phyloP scores from a whole-genome alignment of 2,888 invertebrate species.

The Hydropsyche betteni region DNA sequence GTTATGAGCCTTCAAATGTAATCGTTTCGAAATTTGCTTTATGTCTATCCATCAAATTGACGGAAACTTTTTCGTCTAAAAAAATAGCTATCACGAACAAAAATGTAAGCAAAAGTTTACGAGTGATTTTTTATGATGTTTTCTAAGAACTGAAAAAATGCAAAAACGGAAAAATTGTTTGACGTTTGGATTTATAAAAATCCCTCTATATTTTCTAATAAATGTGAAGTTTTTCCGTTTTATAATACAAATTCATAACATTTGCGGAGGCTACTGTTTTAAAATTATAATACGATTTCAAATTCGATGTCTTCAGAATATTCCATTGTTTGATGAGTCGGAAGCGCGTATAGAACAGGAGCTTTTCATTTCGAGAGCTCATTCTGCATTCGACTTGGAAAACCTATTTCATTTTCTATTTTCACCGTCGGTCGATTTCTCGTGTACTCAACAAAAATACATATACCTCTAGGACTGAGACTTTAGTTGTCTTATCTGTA shows the following conservation, averaged over 20 bases:
- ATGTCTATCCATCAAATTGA: conserved; percentile 15
- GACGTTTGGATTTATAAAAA: conserved; percentile 16
- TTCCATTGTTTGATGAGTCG: conserved; percentile 23
- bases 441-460: conserved; percentile 12
- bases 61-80: conserved; percentile 8
- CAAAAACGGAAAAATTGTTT: conserved; percentile 24
- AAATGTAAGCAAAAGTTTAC: conserved; percentile 21
- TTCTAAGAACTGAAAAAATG: background rate
- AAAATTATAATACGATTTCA: conserved; percentile 23
- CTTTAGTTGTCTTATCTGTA: too few species aligned
- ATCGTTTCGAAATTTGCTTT: conserved; percentile 7
- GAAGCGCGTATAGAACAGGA: conserved; percentile 7
- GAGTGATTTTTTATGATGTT: conserved; percentile 8
- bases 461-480: too few species aligned
- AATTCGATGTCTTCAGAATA: conserved; percentile 12
- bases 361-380: conserved; percentile 29
- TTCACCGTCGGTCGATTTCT: conserved; percentile 13
- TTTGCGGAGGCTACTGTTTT: background rate
- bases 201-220: background rate
- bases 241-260: too few species aligned
- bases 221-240: too few species aligned
- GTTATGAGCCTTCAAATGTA: conserved; percentile 3
- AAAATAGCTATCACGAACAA: conserved; percentile 16
- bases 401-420: conserved; percentile 33
- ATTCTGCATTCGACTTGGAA: conserved; percentile 27